Evolutionary conservation across 2,113 vertebrate genomes (phyloP).

Genomic region (Hemibagrus wyckioides): DNA sequence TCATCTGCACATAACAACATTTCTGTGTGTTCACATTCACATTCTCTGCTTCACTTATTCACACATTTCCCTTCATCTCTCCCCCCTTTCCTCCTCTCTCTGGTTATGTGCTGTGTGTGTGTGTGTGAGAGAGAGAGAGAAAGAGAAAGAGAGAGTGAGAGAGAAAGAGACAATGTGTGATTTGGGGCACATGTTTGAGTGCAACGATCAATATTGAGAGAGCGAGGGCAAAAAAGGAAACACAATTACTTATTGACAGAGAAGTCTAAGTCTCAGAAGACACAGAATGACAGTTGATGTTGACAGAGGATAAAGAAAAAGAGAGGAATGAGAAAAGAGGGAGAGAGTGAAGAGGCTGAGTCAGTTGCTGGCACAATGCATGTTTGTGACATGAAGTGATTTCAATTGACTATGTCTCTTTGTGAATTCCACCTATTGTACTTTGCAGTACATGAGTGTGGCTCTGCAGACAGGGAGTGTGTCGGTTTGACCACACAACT

Average conservation of each 20-base stretch:
- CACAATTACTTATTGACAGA: constrained; percentile 80
- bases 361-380: constrained; percentile 39
- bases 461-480: neutral
- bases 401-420: constrained; percentile 18
- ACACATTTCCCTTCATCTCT: constrained; percentile 54
- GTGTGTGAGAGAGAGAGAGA: constrained; percentile 42
- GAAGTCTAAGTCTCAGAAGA: constrained; percentile 72
- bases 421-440: constrained; percentile 36
- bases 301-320: constrained; percentile 44
- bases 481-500: constrained; percentile 2
- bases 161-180: constrained; percentile 71
- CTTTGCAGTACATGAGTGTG: neutral
- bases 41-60: constrained; percentile 18
- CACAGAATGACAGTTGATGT: constrained; percentile 60
- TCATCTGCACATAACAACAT: neutral
- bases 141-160: constrained; percentile 23
- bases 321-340: constrained; percentile 13
- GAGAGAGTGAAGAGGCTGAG: constrained; percentile 29
- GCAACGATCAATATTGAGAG: constrained; percentile 72
- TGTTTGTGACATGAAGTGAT: constrained; percentile 31
- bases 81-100: constrained; percentile 37
- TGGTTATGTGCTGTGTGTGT: constrained; percentile 17
- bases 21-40: constrained; percentile 40
- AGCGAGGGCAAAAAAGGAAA: constrained; percentile 59
- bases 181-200: constrained; percentile 68